phyloP scores from a whole-genome alignment of 2,113 vertebrate species.

The Terrapene triunguis region DNA sequence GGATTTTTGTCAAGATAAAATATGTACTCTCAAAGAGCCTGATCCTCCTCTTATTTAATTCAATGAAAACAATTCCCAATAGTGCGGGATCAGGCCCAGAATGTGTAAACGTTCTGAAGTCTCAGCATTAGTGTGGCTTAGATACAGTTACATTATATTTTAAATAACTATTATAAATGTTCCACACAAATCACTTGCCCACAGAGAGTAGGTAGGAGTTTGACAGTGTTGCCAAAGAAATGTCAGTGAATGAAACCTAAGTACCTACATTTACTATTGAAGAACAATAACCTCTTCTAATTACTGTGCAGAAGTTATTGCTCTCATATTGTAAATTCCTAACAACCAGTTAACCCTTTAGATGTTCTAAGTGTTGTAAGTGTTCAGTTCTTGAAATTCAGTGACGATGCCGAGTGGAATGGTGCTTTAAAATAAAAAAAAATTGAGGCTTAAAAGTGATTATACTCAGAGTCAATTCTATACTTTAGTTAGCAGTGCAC shows the following conservation, averaged over 20 bases:
- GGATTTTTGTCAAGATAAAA: neutral
- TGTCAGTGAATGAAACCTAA: constrained; percentile 68
- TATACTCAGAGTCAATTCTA: constrained; percentile 4
- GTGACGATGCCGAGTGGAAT: neutral
- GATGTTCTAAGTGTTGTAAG: neutral
- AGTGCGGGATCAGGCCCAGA: neutral
- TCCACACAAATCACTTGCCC: constrained; percentile 65
- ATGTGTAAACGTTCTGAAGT: neutral
- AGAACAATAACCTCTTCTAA: constrained; percentile 63
- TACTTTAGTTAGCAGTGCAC: constrained; percentile 31
- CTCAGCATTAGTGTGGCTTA: constrained; percentile 22
- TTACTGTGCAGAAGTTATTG: constrained; percentile 54
- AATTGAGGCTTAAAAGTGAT: constrained; percentile 2
- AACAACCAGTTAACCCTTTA: constrained; percentile 26
- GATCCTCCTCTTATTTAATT: neutral
- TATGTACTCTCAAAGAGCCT: neutral
- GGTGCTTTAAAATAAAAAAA: constrained; percentile 57
- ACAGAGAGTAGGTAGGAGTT: constrained; percentile 69
- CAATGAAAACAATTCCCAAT: neutral
- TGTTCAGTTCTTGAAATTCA: neutral
- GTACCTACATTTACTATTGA: constrained; percentile 49
- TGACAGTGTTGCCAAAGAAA: constrained; percentile 76
- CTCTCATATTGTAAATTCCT: constrained; percentile 44
- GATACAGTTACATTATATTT: constrained; percentile 54
- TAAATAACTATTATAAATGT: constrained; percentile 67